A percentile compares a stretch with the other conserved stretches of the same genome.
phyloP scores from a whole-genome alignment of 53 echinoderm and acorn worm genomes.

The Pentamera pediparva region DNA sequence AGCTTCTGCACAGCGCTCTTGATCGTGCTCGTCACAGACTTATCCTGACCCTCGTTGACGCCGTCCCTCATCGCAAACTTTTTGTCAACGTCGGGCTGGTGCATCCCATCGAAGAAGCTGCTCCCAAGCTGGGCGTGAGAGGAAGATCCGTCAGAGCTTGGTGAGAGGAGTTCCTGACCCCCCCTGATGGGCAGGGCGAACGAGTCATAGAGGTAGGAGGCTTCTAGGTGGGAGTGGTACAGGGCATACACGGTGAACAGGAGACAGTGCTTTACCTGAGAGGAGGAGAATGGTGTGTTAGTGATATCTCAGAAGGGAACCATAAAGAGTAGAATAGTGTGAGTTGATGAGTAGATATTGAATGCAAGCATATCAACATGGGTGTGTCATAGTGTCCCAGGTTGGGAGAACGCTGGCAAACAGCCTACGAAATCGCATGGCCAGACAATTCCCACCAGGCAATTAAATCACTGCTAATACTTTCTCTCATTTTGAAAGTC shows the following conservation, averaged over 20 bases:
- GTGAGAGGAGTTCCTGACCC: conserved; percentile 24
- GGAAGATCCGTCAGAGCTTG: conserved; percentile 6
- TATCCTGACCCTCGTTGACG: background rate
- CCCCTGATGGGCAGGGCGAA: conserved; percentile 61
- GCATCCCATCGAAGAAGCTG: conserved; percentile 18
- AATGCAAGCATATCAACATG: too few relatives aligned
- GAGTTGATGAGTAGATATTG: too few relatives aligned
- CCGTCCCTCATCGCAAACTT: background rate
- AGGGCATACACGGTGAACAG: conserved; percentile 77
- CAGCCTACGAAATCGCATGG: too few relatives aligned
- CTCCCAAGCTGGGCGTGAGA: background rate
- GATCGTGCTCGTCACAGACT: conserved; percentile 35
- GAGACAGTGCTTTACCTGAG: conserved; percentile 82
- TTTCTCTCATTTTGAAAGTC: too few relatives aligned
- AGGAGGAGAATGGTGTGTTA: background rate
- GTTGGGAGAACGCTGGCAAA: too few relatives aligned
- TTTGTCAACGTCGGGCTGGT: background rate
- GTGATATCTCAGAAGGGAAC: too few relatives aligned
- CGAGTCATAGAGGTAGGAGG: conserved; percentile 85
- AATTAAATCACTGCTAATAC: too few relatives aligned
- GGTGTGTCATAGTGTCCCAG: too few relatives aligned
- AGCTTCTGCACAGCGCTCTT: conserved; percentile 31
- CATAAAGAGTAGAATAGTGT: too few relatives aligned
- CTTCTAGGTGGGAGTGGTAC: conserved; percentile 83
- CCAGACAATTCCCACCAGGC: too few relatives aligned